Base-by-base conservation (phyloP, 2,888 invertebrate genomes). In the Ditula angustiorana region DNA sequence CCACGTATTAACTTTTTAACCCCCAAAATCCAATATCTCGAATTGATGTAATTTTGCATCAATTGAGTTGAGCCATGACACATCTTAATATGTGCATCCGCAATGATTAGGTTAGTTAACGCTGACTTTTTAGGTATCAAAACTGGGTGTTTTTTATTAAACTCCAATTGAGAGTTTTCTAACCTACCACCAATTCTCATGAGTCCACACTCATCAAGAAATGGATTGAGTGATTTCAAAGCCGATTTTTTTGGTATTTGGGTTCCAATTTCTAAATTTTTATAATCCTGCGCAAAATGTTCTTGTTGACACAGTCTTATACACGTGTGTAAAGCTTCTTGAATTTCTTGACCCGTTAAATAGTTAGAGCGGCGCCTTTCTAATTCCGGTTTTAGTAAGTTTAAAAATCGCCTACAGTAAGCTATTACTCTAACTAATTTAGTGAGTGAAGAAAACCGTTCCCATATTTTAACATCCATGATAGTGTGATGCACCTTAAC, bases 1-100 rank as follows among this genome's bases (percentile, higher is more conserved):
- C 23, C 8, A 46, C 24, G 35, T 46, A 61, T 23, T 3, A 53
- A 21, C 11, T 33, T 28, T 21, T 46, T 55, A 19, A 24, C 46
- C 23, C 37, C 30, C 11, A 61, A n/a, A 26, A 61, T 46, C 53
- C 61, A 61, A 44, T 61, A 55, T 53, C 28, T 53, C n/a, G 53
- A 52, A 28, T 53, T 28, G 0, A 61, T 24, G 13, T 46, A 61
- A 16, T 61, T 61, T 5, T 37, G 26, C 33, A 35, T 53, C 26
- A 61, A 23, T 53, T 61, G 61, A 11, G 21, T 13, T 5, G 47
- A 19, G 11, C 53, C 30, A 21, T 21, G n/a, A 21, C 23, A 21
- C 21, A 11, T 30, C n/a, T 35, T 35, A 11, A n/a, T 13, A n/a
- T 13, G 35, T n/a, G 35, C 35, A n/a, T 35, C 35, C 1, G 30